Evolutionary conservation across 2,888 invertebrate genomes (phyloP).

Genomic region (Marronus borbonicus): DNA sequence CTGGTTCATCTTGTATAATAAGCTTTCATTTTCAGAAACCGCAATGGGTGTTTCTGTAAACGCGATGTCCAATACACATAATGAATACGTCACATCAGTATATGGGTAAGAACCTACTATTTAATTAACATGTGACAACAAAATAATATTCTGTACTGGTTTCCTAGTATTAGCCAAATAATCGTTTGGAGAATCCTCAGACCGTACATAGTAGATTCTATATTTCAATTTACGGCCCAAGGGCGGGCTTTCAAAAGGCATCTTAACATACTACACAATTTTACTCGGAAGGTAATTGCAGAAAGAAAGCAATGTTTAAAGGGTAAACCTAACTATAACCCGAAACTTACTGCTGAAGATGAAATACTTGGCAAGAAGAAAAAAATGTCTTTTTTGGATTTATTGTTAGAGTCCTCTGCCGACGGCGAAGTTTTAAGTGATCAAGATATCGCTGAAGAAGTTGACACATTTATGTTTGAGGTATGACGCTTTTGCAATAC

Average conservation of each 20-base stretch:
- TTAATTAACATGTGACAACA: not conserved
- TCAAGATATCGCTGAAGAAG: constrained; percentile 37
- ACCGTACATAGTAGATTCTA: constrained; percentile 31
- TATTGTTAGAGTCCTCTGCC: constrained; percentile 28
- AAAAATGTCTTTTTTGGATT: constrained; percentile 36
- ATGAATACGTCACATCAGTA: constrained; percentile 31
- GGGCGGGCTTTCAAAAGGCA: not conserved
- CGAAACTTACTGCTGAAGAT: not conserved
- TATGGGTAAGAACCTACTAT: constrained; percentile 19
- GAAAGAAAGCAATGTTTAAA: constrained; percentile 31
- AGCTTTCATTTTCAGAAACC: constrained; percentile 28
- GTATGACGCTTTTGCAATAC: constrained; percentile 56
- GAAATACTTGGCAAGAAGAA: constrained; percentile 50
- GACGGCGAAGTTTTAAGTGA: constrained; percentile 7
- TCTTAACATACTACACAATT: constrained; percentile 15
- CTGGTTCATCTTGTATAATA: too few species aligned
- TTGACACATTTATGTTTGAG: constrained; percentile 47
- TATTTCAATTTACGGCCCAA: constrained; percentile 16
- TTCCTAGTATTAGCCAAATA: constrained; percentile 37
- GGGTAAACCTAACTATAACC: not conserved
- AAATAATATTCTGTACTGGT: not conserved
- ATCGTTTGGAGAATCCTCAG: constrained; percentile 28
- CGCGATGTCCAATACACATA: constrained; percentile 41
- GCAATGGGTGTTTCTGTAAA: constrained; percentile 43
- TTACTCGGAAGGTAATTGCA: constrained; percentile 27